Evolutionary conservation across 2,888 invertebrate genomes (phyloP), one percentile per base, ranked within the genome.

Genomic region (Ellobium chinense): DNA sequence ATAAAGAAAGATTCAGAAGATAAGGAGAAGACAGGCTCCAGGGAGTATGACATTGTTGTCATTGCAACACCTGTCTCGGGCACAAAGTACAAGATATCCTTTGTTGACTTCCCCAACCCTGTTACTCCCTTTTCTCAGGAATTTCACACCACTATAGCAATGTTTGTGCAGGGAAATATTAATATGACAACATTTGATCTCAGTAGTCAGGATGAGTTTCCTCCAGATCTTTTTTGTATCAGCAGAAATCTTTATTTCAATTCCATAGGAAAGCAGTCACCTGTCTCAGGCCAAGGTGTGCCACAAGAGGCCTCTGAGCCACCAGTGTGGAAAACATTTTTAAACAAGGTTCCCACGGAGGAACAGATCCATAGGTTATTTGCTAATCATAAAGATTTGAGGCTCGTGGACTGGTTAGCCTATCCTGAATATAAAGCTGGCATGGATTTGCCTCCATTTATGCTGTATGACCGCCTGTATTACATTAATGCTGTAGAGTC

Each of bases 401-500:
- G 87, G 12, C 82, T 89, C 5, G 87, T 91, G 18, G 86, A 89
- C 77, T 91, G 91, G 91, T 74, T 85, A 77, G 89, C 91, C 0
- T 92, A 92, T 78, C 92, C 92, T 1, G 83, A 89, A n/a, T 91
- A 91, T 83, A 70, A 78, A 4, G 88, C 92, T 21, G 84, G 87
- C 27, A 88, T 88, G 37, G 88, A 90, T 31, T 83, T 93, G 69
- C 90, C 94, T 46, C 91, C 93, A 36, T 95, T 95, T 88, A 92
- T 94, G 63, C 88, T 95, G 14, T 90, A 94, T 85, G 92, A 94
- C 62, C 91, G 93, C 27, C 86, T 95, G 68, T 95, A 94, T 89
- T 94, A 95, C 87, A 89, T 95, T 0, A 95, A 95, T 92, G 94
- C 94, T 5, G 94, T 95, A 74, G 95, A 95, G 89, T 94, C 94